Evolutionary conservation across 1,140 invertebrate species (phyloP).

Genomic region (Asobara japonica): DNA sequence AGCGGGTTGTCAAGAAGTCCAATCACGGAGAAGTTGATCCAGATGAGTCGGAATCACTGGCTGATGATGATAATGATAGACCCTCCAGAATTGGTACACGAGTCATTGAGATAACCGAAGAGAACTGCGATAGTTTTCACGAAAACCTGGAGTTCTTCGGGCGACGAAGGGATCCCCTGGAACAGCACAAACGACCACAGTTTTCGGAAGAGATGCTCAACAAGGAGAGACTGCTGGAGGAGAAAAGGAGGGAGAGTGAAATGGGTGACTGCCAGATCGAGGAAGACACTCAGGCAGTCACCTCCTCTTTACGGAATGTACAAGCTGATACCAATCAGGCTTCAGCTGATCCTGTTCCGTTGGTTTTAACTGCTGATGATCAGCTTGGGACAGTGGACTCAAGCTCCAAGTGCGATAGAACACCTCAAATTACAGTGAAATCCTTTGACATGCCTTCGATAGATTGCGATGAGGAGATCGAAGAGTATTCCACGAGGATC

Average conservation of each 20-base stretch:
- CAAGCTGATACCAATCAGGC: neutral
- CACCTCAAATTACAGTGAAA: constrained; percentile 36
- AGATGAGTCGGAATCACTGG: constrained; percentile 35
- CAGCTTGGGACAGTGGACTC: neutral
- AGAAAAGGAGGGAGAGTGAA: constrained; percentile 16
- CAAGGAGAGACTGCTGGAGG: constrained; percentile 25
- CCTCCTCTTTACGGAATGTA: constrained; percentile 3
- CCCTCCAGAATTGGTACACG: constrained; percentile 41
- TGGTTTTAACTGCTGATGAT: neutral
- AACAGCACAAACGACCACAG: constrained; percentile 21
- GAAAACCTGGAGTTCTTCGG: constrained; percentile 62
- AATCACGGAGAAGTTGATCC: constrained; percentile 21
- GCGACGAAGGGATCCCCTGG: constrained; percentile 44
- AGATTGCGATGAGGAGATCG: constrained; percentile 55
- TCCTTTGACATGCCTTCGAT: constrained; percentile 63
- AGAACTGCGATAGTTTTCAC: constrained; percentile 63
- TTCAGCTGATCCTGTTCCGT: neutral
- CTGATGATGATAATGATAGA: constrained; percentile 31
- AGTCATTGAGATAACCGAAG: constrained; percentile 61
- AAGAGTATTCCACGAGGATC: constrained; percentile 44
- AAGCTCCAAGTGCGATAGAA: constrained; percentile 23
- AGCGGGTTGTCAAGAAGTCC: constrained; percentile 50
- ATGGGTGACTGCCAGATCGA: neutral
- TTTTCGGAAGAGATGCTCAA: constrained; percentile 28
- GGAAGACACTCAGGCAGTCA: constrained; percentile 2